A percentile compares a stretch with the other conserved stretches of the same genome.
Evolutionary conservation across 2,113 vertebrate species (phyloP).

Genomic region (Platysternon megacephalum): DNA sequence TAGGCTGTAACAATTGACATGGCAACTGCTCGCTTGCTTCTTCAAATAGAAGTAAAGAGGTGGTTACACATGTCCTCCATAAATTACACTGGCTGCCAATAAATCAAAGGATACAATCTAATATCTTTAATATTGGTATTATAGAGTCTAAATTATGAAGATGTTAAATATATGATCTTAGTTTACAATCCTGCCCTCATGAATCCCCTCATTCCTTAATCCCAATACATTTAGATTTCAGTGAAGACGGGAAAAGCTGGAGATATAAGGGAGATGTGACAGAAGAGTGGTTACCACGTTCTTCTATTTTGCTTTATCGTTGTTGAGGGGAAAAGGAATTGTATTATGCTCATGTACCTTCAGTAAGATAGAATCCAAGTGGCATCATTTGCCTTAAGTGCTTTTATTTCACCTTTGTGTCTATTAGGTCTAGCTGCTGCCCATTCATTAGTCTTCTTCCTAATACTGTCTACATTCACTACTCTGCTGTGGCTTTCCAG

Average conservation of each 20-base stretch:
- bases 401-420: neutral
- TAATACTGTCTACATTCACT: neutral
- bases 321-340: neutral
- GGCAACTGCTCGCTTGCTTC: too few relatives aligned
- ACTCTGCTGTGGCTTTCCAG: neutral
- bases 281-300: neutral
- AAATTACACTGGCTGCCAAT: neutral
- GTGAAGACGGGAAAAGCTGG: neutral
- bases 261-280: neutral
- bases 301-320: neutral
- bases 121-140: neutral
- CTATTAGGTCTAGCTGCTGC: neutral
- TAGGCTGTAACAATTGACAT: neutral
- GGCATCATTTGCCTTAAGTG: neutral
- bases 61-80: fast-evolving
- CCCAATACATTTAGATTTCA: neutral
- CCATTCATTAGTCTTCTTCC: neutral
- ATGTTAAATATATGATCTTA: neutral
- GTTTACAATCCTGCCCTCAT: neutral
- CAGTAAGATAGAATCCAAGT: neutral
- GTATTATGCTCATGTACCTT: neutral
- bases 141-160: neutral
- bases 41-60: too few relatives aligned
- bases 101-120: neutral
- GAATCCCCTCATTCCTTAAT: neutral